A percentile compares a stretch with the other conserved stretches of the same genome.
These are phyloP conservation scores for Xiphophorus hellerii DNA, from an alignment of 2,113 vertebrate genomes.

Conservation along the genomic window DNA sequence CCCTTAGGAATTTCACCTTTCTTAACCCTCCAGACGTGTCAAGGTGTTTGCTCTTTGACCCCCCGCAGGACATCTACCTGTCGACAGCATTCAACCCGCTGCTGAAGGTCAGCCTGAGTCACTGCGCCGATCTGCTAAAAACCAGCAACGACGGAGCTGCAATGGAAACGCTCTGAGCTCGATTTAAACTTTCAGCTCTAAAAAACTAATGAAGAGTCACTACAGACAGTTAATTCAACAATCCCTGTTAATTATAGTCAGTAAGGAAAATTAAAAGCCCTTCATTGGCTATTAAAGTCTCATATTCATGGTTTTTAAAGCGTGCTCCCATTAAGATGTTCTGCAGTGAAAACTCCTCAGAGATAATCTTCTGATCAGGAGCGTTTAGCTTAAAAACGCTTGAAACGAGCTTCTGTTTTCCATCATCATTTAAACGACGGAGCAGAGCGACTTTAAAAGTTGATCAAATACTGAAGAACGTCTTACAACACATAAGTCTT, in stretches of 20 bases:
- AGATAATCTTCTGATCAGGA: no score
- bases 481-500: no score
- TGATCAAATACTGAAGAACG: no score
- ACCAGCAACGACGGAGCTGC: conserved; percentile 29
- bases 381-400: no score
- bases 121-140: conserved; percentile 23
- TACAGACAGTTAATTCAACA: conserved; percentile 6
- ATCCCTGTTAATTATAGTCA: background rate
- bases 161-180: background rate
- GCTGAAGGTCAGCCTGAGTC: conserved; percentile 41
- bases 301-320: background rate
- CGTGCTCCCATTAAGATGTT: no score
- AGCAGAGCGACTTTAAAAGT: no score
- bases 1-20: background rate
- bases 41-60: background rate
- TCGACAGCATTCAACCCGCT: conserved; percentile 20
- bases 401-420: no score
- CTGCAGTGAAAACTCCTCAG: no score
- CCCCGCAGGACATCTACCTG: conserved; percentile 21
- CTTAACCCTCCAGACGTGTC: background rate
- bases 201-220: background rate
- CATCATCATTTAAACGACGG: no score
- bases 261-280: background rate
- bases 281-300: background rate
- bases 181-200: background rate